Percentiles rank a stretch among this genome's conserved stretches.
These are phyloP conservation scores for Pardalotus punctatus DNA, from an alignment of 2,113 vertebrate species.

Conservation along the genomic window DNA sequence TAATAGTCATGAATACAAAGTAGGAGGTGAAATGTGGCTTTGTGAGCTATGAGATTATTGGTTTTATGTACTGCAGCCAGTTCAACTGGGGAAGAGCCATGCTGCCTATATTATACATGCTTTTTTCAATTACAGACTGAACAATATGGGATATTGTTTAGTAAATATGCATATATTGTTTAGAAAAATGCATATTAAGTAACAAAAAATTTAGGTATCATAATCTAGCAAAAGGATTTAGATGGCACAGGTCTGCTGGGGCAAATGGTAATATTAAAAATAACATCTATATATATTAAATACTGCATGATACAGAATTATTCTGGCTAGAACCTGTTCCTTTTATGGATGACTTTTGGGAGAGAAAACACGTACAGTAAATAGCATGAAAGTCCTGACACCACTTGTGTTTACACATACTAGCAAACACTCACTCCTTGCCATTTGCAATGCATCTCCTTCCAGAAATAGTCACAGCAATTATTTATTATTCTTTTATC, in stretches of 20 bases:
- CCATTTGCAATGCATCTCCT: background rate
- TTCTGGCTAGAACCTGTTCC: background rate
- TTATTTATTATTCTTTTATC: slow-evolving; percentile 9
- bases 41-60: background rate
- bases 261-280: background rate
- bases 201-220: background rate
- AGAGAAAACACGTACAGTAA: slow-evolving; percentile 9
- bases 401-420: background rate
- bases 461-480: background rate
- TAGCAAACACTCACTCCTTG: background rate
- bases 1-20: background rate
- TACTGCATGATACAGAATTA: background rate
- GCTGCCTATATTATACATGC: background rate
- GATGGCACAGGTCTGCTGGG: background rate
- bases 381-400: background rate
- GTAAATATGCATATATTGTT: background rate
- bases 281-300: background rate
- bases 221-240: background rate
- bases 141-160: background rate
- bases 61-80: background rate
- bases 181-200: background rate
- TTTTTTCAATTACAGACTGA: background rate
- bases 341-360: background rate
- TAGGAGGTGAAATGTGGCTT: background rate
- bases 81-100: background rate